Conservation (phyloP, 2,797 vertebrate genomes). For the Myotis pilosus region DNA sequence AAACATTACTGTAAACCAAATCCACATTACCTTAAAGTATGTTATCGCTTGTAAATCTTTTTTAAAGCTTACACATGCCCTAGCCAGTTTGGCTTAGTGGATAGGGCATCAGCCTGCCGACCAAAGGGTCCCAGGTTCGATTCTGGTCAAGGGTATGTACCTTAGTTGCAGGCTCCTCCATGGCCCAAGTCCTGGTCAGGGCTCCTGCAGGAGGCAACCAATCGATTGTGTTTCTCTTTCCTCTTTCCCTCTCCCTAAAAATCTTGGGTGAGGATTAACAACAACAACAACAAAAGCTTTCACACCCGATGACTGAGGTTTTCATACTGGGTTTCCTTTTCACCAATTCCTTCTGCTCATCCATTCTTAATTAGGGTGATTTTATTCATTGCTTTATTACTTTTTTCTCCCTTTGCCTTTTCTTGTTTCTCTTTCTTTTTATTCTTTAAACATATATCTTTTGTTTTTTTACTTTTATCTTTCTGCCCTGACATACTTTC, state of each 20-base stretch:
- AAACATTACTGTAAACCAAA: slow-evolving; percentile 62
- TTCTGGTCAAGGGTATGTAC: no score
- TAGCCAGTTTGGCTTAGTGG: no score
- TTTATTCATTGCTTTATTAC: background rate
- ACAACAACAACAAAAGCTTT: background rate
- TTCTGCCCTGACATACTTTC: background rate
- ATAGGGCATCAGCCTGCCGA: no score
- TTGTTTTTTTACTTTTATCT: background rate
- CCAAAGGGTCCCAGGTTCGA: no score
- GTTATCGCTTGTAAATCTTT: background rate
- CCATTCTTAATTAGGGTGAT: background rate
- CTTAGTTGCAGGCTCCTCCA: no score
- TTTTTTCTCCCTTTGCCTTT: background rate
- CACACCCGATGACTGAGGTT: background rate
- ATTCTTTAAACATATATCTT: background rate
- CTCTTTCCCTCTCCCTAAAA: no score
- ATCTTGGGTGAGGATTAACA: no score
- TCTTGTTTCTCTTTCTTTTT: background rate
- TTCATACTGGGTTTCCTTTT: background rate
- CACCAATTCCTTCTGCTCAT: background rate
- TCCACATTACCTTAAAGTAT: background rate
- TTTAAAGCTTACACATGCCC: background rate
- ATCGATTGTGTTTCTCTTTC: no score
- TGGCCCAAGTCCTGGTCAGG: no score
- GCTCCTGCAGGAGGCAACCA: no score